phyloP scores from a whole-genome alignment of 1,140 invertebrate species.

The Drosophila orena region DNA sequence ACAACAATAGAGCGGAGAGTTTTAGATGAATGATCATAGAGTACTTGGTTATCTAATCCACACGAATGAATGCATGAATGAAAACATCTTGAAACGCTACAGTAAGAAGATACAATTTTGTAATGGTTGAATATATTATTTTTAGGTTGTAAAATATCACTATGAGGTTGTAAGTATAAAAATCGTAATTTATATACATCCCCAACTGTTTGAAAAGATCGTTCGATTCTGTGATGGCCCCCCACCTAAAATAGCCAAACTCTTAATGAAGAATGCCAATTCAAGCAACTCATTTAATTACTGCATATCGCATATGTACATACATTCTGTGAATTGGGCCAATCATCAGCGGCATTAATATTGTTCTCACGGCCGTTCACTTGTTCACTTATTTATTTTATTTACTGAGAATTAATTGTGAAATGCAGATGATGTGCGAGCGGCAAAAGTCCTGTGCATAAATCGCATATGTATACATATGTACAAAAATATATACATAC shows the following conservation, averaged over 20 bases:
- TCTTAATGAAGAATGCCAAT: constrained; percentile 10
- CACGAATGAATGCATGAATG: constrained; percentile 2
- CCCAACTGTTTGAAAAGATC: no score
- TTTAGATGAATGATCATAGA: constrained; percentile 10
- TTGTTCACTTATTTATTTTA: constrained; percentile 4
- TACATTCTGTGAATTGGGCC: constrained; percentile 22
- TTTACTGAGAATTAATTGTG: constrained; percentile 14
- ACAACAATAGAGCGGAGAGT: constrained; percentile 23
- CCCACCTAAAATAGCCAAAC: constrained; percentile 2
- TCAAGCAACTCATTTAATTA: background rate
- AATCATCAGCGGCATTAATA: constrained; percentile 10
- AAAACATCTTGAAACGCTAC: background rate
- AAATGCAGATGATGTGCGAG: background rate
- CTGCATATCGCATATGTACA: constrained; percentile 7
- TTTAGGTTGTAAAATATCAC: no score
- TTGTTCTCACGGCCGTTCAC: constrained; percentile 9
- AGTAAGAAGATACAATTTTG: no score
- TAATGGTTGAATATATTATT: no score
- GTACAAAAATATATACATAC: no score
- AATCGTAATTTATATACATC: no score
- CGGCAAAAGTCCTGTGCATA: background rate
- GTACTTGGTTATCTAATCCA: background rate
- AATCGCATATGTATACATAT: no score
- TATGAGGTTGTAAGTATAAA: no score
- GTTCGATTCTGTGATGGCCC: background rate